Base-by-base conservation (phyloP, 2,888 invertebrate genomes). In the Ectobius pallidus region DNA sequence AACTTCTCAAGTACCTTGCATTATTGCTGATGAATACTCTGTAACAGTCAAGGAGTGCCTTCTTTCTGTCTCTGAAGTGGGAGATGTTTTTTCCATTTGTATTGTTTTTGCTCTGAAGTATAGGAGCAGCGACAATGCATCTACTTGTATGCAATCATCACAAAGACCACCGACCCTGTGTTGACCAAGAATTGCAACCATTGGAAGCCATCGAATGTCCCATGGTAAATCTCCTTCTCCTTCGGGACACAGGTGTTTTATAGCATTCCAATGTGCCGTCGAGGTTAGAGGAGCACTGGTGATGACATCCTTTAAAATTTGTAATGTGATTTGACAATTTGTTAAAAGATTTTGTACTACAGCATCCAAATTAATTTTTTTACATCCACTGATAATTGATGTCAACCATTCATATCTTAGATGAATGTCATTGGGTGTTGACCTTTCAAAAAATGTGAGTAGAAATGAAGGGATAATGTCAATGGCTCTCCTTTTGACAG, bases 361-460 rank as follows among this genome's bases (percentile, higher is more conserved):
- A 3, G 25, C 25, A 3, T 14, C 52, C 14, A 25, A 14, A 52
- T 6, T 18, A 20, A 25, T 52, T 18, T 25, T 52, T 18, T 52
- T 52, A 1, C 20, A 52, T 25, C 25, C 14, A 25, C n/a, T 6
- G n/a, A 58, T 30, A 16, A 78, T 73, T 32, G 75, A 73, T 1
- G 70, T 67, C 3, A 79, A 67, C 81, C 82, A 82, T 2, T 80
- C 73, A 74, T 79, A 77, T 73, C 86, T 79, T 6, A 83, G 65
- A 7, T 77, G 52, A 0, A 82, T 75, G 77, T 86, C 85, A 22
- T 81, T 77, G 0, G 73, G 67, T 18, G 82, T 82, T 0, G 84
- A 82, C 14, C 81, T 78, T 67, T 82, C 82, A 76, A 84, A 86
- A 77, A 82, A 84, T 71, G 83, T 81, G 11, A 83, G 78, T 55